These are phyloP conservation scores for Phodopus roborovskii DNA, from an alignment of 2,113 vertebrate species.

Conservation along the genomic window DNA sequence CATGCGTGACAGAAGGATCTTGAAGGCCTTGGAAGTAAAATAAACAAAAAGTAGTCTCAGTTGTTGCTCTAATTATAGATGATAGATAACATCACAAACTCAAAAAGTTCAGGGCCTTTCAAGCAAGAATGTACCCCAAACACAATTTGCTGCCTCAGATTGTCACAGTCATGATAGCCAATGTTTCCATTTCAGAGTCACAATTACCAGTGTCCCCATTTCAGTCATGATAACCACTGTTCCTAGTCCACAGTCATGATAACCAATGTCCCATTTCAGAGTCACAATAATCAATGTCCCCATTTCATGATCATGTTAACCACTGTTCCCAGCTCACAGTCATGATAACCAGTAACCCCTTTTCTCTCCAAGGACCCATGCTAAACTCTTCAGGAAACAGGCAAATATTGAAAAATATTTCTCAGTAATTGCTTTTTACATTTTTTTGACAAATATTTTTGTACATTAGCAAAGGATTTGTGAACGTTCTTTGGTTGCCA, in stretches of 20 bases:
- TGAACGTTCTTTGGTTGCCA: neutral
- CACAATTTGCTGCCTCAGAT: slow-evolving; percentile 17
- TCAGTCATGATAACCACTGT: neutral
- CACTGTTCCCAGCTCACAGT: neutral
- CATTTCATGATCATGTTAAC: no score
- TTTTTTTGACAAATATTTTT: neutral
- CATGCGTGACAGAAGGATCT: neutral
- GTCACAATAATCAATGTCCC: neutral
- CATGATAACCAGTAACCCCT: neutral
- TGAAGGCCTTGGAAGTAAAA: slow-evolving; percentile 20
- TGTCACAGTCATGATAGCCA: neutral
- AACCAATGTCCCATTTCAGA: neutral
- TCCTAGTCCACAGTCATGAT: neutral
- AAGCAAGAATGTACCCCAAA: slow-evolving; percentile 65
- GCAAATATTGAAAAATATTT: neutral
- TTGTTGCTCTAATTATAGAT: slow-evolving; percentile 56
- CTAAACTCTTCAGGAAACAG: neutral
- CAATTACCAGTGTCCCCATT: neutral
- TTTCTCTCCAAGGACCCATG: neutral
- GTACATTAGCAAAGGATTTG: neutral
- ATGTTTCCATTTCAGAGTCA: neutral
- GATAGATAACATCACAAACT: slow-evolving; percentile 43
- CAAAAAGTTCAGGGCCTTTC: slow-evolving; percentile 59
- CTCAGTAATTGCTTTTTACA: neutral
- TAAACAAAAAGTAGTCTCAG: neutral